Conservation (phyloP, 2,797 vertebrate species). For the Danio jaintianensis region DNA sequence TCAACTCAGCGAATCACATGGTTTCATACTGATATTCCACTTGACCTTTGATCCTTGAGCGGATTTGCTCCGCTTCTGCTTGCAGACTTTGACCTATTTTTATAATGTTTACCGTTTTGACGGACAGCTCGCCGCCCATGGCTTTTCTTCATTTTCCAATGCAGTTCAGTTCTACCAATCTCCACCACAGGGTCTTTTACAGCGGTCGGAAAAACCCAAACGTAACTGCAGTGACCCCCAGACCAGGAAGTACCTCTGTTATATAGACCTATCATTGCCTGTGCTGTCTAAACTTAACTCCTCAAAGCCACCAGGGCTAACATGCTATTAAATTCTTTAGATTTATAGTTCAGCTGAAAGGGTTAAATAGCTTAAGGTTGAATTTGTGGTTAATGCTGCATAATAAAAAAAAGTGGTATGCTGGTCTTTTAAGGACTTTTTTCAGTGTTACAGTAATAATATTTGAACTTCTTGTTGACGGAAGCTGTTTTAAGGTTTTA, state of each 20-base stretch:
- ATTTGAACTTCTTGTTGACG: not conserved
- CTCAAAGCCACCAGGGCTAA: not conserved
- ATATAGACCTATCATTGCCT: not conserved
- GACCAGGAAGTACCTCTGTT: conserved; percentile 43
- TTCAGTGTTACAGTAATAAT: not conserved
- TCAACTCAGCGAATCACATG: conserved; percentile 26
- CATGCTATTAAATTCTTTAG: not conserved
- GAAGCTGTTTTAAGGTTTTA: not conserved
- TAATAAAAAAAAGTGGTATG: not conserved
- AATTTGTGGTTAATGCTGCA: not conserved
- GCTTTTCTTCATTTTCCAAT: conserved; percentile 55
- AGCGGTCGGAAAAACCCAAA: conserved; percentile 18
- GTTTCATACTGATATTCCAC: conserved; percentile 4
- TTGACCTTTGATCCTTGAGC: conserved; percentile 32
- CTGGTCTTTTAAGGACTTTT: not conserved
- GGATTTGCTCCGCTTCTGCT: not conserved
- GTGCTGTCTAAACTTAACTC: not conserved
- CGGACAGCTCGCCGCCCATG: conserved; percentile 23
- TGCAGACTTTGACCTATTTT: conserved; percentile 50
- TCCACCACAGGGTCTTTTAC: not conserved
- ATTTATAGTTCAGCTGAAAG: not conserved
- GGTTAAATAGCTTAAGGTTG: conserved; percentile 1
- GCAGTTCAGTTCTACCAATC: conserved; percentile 12
- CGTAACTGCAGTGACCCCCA: conserved; percentile 23
- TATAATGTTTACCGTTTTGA: conserved; percentile 35